Evolutionary conservation across 2,113 vertebrate genomes (phyloP).

Genomic region (Felis chaus): DNA sequence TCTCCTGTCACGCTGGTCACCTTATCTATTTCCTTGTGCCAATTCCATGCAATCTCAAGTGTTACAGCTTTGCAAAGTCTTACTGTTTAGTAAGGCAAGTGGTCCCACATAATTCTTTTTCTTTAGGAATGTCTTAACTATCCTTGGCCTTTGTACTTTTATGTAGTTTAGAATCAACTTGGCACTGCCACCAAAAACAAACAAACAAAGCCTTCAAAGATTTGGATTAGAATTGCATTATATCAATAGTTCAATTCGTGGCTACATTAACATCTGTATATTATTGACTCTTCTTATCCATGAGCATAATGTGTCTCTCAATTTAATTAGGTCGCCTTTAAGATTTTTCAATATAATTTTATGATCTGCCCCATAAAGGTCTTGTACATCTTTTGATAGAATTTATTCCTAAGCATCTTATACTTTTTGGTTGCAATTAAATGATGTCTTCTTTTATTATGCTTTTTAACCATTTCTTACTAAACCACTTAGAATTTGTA

Average conservation of each 20-base stretch:
- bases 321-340: neutral
- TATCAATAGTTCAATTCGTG: neutral
- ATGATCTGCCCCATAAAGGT: neutral
- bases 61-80: neutral
- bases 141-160: neutral
- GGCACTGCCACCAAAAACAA: neutral
- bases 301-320: neutral
- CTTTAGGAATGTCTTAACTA: neutral
- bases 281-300: neutral
- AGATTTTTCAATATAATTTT: neutral
- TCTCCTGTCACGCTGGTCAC: neutral
- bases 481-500: neutral
- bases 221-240: neutral
- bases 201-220: neutral
- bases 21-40: neutral
- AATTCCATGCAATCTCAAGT: neutral
- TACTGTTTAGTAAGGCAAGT: neutral
- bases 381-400: neutral
- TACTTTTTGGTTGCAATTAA: neutral
- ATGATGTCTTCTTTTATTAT: neutral
- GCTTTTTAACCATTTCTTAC: neutral
- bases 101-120: neutral
- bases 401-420: neutral
- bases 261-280: neutral
- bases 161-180: neutral